These are phyloP conservation scores for Erebia aethiops DNA, from an alignment of 2,888 invertebrate genomes.

Conservation along the genomic window DNA sequence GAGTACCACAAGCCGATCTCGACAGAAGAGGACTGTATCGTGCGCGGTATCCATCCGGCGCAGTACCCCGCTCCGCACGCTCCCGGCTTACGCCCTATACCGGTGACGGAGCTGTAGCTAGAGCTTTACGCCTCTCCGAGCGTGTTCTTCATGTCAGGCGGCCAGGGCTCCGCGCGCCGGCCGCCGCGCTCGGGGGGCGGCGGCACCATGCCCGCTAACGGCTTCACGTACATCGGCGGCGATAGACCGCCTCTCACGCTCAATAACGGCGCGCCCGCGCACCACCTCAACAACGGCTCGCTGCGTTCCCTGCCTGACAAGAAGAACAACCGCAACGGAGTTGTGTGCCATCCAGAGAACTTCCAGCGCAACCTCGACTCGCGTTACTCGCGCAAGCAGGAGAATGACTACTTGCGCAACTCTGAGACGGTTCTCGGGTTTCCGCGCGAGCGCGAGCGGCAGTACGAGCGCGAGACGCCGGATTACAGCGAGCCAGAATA, in stretches of 20 bases:
- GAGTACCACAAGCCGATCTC: constrained; percentile 95
- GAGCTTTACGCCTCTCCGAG: constrained; percentile 95
- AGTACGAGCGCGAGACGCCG: constrained; percentile 58
- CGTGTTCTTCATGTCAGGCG: constrained; percentile 89
- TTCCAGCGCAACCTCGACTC: constrained; percentile 79
- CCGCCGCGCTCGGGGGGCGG: constrained; percentile 80
- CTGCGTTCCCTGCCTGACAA: constrained; percentile 77
- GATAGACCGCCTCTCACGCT: constrained; percentile 80
- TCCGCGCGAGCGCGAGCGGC: constrained; percentile 62
- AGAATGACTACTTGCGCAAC: constrained; percentile 77
- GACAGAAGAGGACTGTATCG: constrained; percentile 91
- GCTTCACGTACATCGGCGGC: constrained; percentile 89
- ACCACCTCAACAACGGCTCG: constrained; percentile 79
- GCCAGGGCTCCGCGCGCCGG: constrained; percentile 79
- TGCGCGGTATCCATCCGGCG: constrained; percentile 84
- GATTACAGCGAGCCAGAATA: constrained; percentile 80
- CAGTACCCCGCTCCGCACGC: constrained; percentile 79
- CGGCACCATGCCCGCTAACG: constrained; percentile 86
- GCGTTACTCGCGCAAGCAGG: constrained; percentile 78
- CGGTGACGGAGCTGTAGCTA: constrained; percentile 97
- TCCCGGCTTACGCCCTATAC: constrained; percentile 86
- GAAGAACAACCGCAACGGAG: constrained; percentile 74
- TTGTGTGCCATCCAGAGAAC: constrained; percentile 76
- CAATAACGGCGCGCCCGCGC: constrained; percentile 79
- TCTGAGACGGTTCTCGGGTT: constrained; percentile 75